A percentile compares a stretch with the other conserved stretches of the same genome.
These are phyloP conservation scores for Acrossocheilus fasciatus DNA, from an alignment of 2,797 vertebrate genomes.

Conservation along the genomic window DNA sequence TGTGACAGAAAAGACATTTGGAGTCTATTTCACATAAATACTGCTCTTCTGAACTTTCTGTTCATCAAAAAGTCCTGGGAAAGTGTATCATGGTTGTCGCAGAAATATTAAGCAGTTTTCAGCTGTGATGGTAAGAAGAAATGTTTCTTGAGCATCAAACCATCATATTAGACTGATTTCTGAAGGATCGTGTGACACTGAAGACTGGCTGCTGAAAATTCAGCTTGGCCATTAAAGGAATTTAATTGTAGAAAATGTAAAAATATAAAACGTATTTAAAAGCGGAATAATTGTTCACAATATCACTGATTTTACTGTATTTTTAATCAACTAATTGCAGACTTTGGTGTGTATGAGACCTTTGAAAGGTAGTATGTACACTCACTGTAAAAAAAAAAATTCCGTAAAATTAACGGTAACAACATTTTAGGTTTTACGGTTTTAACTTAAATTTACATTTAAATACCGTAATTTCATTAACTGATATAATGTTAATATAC, in stretches of 20 bases:
- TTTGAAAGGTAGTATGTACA: neutral
- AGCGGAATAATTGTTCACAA: neutral
- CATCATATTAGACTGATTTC: conserved; percentile 2
- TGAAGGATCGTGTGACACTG: neutral
- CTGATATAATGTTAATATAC: too few species aligned
- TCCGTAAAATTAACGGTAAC: too few species aligned
- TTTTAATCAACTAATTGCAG: neutral
- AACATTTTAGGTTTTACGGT: too few species aligned
- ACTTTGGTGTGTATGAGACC: neutral
- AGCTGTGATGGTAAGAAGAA: neutral
- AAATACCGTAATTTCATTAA: too few species aligned
- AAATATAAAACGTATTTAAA: neutral
- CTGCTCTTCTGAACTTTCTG: neutral
- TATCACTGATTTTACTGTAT: neutral
- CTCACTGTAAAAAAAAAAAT: too few species aligned
- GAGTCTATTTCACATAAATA: neutral
- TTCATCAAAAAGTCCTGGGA: neutral
- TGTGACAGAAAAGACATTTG: neutral
- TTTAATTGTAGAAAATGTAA: neutral
- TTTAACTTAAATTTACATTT: too few species aligned
- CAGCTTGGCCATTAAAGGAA: neutral
- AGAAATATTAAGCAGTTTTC: neutral
- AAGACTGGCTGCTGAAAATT: neutral
- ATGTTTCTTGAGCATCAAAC: neutral
- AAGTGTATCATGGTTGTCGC: neutral